Base-by-base conservation (phyloP, 2,797 vertebrate genomes). In the Alauda arvensis region DNA sequence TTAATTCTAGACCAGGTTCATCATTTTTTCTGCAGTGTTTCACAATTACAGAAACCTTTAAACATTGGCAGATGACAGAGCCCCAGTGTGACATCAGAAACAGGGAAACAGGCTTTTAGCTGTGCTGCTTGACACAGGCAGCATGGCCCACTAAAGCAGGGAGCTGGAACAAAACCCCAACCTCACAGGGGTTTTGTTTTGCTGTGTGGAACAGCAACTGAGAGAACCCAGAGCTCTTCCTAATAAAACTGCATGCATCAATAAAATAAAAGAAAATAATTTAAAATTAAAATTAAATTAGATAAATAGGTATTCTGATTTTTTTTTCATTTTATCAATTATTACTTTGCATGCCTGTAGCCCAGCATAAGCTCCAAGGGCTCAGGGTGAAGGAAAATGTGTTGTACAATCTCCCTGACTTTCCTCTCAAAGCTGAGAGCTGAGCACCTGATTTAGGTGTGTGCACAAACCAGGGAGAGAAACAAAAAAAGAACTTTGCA, bases 391-490 rank as follows among this genome's bases (percentile, higher is more conserved):
- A 72, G 28, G 31, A 55, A 67, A 85, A 39, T 19, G 3, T 25
- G 9, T 9, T n/a, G 4, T 17, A 26, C 14, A 34, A 40, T 34
- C 26, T 66, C 24, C 26, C 51, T 59, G 67, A 70, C 5, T 45
- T 70, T 75, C 14, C 40, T 29, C 29, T 53, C 34, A 39, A 16
- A 77, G 37, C n/a, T 71, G 40, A 74, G 16, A 15, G 31, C 18
- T 53, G 24, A 87, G 5, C 12, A n/a, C 19, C 29, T 45, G 26
- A n/a, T 59, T 45, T n/a, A 71, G 48, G 17, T 24, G 9, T 43
- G 11, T 21, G 39, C 13, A 28, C 0, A 0, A 79, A 40, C 4
- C 18, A 70, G 39, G 13, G 18, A 51, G 4, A 37, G 25, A 16
- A 33, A 39, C 46, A 61, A 61, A 49, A 49, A 42, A 43, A 45